These are phyloP conservation scores for Hormaphis cornu DNA, from an alignment of 1,140 invertebrate species.

Conservation along the genomic window DNA sequence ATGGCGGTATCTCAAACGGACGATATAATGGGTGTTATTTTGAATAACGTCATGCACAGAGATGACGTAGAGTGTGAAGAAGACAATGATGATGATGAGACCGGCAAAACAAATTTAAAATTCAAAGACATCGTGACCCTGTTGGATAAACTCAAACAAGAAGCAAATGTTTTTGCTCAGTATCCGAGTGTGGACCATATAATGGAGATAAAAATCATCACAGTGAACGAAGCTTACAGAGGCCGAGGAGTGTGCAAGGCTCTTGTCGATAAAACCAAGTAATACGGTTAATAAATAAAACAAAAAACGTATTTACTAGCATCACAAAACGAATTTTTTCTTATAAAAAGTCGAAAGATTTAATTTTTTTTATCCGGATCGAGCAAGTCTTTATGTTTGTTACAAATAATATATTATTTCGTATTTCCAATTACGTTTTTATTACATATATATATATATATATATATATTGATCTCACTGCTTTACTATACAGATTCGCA, in stretches of 20 bases:
- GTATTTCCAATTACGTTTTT: no score
- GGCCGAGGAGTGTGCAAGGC: constrained; percentile 56
- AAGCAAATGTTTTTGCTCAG: constrained; percentile 48
- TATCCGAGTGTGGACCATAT: constrained; percentile 49
- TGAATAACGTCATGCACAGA: constrained; percentile 43
- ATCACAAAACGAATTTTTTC: no score
- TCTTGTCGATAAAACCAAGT: constrained; percentile 55
- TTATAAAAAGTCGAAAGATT: no score
- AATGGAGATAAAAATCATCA: constrained; percentile 55
- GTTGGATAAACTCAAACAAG: constrained; percentile 48
- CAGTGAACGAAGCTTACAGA: constrained; percentile 54
- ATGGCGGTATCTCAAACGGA: constrained; percentile 53
- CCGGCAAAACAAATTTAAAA: constrained; percentile 32
- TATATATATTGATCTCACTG: no score
- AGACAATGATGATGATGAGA: constrained; percentile 32
- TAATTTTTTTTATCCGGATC: no score
- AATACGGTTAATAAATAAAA: no score
- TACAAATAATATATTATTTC: no score
- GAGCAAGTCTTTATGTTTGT: no score
- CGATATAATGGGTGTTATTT: constrained; percentile 50
- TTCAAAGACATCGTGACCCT: constrained; percentile 50
- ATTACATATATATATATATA: no score
- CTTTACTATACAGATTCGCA: no score
- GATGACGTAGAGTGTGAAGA: constrained; percentile 15
- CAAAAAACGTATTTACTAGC: background rate